A percentile compares a stretch with the other conserved stretches of the same genome.
phyloP scores from a whole-genome alignment of 2,888 invertebrate species.

The Acronicta leporina region DNA sequence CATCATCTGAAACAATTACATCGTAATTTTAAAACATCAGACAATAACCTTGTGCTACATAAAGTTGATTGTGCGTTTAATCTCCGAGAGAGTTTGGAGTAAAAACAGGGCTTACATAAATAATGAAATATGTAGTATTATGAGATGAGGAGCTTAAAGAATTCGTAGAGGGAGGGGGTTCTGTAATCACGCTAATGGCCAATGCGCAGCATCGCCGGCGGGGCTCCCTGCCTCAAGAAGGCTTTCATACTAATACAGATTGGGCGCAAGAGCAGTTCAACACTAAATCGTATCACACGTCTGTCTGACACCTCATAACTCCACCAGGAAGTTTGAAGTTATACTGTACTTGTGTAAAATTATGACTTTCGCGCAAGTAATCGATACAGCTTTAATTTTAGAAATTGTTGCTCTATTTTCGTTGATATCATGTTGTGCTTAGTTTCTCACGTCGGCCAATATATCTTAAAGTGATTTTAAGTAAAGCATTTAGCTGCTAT shows the following conservation, averaged over 20 bases:
- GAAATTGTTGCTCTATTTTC: slow-evolving; percentile 19
- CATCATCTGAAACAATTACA: slow-evolving; percentile 84
- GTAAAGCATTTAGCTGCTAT: slow-evolving; percentile 72
- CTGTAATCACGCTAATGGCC: slow-evolving; percentile 89
- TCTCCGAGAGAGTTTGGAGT: slow-evolving; percentile 76
- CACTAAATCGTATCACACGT: slow-evolving; percentile 81
- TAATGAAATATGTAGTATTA: slow-evolving; percentile 88
- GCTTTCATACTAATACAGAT: slow-evolving; percentile 85
- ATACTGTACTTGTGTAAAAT: slow-evolving; percentile 22
- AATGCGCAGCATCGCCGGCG: slow-evolving; percentile 80
- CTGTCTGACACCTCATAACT: slow-evolving; percentile 65
- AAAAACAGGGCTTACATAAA: slow-evolving; percentile 86
- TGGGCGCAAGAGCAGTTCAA: slow-evolving; percentile 79
- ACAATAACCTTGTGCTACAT: slow-evolving; percentile 56
- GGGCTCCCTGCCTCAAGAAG: slow-evolving; percentile 64
- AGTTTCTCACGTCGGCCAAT: slow-evolving; percentile 67
- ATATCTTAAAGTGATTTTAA: slow-evolving; percentile 73
- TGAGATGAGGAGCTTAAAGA: slow-evolving; percentile 87
- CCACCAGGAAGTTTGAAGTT: slow-evolving; percentile 45
- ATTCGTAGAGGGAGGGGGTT: slow-evolving; percentile 81
- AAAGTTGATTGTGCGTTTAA: slow-evolving; percentile 78
- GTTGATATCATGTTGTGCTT: slow-evolving; percentile 39
- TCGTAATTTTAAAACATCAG: slow-evolving; percentile 48
- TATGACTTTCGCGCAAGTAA: slow-evolving; percentile 6
- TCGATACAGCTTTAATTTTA: slow-evolving; percentile 11